phyloP scores from a whole-genome alignment of 2,113 vertebrate genomes.

The Kobus ellipsiprymnus region DNA sequence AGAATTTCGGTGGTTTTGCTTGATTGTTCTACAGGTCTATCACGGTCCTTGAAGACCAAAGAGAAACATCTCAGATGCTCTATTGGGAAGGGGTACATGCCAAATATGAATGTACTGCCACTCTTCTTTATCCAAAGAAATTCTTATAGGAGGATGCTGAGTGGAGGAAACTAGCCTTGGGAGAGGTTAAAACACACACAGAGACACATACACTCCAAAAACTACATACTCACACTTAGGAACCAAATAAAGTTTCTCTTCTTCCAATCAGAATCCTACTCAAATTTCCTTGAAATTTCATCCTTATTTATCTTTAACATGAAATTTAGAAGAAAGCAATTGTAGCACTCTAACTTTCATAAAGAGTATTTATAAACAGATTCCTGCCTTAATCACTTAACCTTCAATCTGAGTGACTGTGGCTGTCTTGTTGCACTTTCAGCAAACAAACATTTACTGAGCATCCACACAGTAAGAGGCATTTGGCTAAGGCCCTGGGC shows the following conservation, averaged over 20 bases:
- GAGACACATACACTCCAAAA: background rate
- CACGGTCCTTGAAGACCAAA: slow-evolving; percentile 1
- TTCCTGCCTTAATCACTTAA: background rate
- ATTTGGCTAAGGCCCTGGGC: background rate
- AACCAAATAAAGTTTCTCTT: slow-evolving; percentile 9
- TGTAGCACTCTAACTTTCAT: background rate
- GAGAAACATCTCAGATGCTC: slow-evolving; percentile 14
- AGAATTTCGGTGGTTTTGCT: background rate
- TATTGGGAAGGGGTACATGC: background rate
- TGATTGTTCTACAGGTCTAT: background rate
- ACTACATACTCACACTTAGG: background rate
- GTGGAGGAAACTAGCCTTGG: background rate
- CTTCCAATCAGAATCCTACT: background rate
- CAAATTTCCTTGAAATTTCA: background rate
- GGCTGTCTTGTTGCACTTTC: background rate
- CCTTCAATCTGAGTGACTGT: background rate
- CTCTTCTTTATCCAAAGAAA: background rate
- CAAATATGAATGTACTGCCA: background rate
- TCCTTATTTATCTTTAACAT: background rate
- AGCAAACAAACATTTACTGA: background rate
- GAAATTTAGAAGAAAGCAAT: background rate
- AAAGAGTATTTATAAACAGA: background rate
- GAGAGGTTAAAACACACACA: background rate
- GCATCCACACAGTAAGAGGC: background rate
- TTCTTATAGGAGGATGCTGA: background rate